phyloP scores from a whole-genome alignment of 2,888 invertebrate genomes.

The Branchinecta sandiegonensis region DNA sequence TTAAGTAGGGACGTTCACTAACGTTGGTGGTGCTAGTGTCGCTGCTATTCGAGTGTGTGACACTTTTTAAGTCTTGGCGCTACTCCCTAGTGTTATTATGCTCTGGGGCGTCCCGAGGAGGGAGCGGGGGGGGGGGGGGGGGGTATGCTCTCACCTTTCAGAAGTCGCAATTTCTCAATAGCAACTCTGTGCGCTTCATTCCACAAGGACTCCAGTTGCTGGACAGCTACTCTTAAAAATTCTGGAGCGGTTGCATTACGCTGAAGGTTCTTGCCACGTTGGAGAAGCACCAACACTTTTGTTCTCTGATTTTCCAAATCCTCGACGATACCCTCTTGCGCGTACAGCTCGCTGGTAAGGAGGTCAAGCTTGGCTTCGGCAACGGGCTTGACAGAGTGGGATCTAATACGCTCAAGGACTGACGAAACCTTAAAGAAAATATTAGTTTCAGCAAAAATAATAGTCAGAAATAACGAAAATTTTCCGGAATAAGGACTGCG shows the following conservation, averaged over 20 bases:
- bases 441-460: too few relatives aligned
- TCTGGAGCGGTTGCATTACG: constrained; percentile 72
- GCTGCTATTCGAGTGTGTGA: too few relatives aligned
- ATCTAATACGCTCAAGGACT: neutral
- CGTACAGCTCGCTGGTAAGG: constrained; percentile 46
- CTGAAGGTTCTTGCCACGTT: constrained; percentile 73
- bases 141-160: constrained; percentile 42
- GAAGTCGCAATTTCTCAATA: constrained; percentile 59
- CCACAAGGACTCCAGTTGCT: constrained; percentile 72
- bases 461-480: too few relatives aligned
- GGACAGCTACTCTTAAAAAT: constrained; percentile 69
- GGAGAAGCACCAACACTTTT: constrained; percentile 75
- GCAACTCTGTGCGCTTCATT: constrained; percentile 71
- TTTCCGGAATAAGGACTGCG: too few relatives aligned
- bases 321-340: constrained; percentile 64
- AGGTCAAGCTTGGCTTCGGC: constrained; percentile 56
- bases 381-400: constrained; percentile 50
- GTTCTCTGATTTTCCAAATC: constrained; percentile 61
- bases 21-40: too few relatives aligned
- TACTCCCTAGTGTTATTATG: too few relatives aligned
- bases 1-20: too few relatives aligned
- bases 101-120: too few relatives aligned
- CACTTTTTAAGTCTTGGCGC: too few relatives aligned
- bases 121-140: too few relatives aligned
- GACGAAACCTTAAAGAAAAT: too few relatives aligned